A percentile compares a stretch with the other conserved stretches of the same genome.
Conservation (phyloP, 1,140 invertebrate genomes). For the Portunus trituberculatus region DNA sequence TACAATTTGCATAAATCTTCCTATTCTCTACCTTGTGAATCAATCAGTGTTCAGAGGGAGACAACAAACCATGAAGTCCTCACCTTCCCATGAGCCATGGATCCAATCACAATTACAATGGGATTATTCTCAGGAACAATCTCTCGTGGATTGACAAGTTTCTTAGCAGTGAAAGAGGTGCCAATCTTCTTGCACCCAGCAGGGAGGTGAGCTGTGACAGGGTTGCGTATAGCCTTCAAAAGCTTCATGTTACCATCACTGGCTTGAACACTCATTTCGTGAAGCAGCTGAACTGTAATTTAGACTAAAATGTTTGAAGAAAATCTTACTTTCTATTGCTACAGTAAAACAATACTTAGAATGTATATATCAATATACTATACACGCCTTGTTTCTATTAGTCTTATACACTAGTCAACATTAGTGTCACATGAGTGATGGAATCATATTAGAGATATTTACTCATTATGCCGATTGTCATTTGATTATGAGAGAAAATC, state of each 20-base stretch:
- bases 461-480: too few species aligned
- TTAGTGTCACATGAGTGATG: too few species aligned
- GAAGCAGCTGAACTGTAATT: slow-evolving; percentile 95
- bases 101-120: slow-evolving; percentile 95
- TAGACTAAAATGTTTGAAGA: background rate
- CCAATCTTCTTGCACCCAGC: slow-evolving; percentile 94
- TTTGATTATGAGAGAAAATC: too few species aligned
- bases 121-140: slow-evolving; percentile 91
- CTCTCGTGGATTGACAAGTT: slow-evolving; percentile 88
- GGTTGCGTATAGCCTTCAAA: slow-evolving; percentile 98
- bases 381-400: background rate
- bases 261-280: slow-evolving; percentile 95
- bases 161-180: slow-evolving; percentile 93
- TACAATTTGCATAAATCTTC: too few species aligned
- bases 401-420: too few species aligned
- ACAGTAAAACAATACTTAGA: background rate
- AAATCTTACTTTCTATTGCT: background rate
- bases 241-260: slow-evolving; percentile 94
- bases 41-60: too few species aligned
- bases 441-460: too few species aligned
- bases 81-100: slow-evolving; percentile 97
- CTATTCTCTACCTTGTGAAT: too few species aligned
- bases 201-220: slow-evolving; percentile 96
- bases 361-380: background rate
- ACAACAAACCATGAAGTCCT: too few species aligned